Percentiles rank a stretch among this genome's conserved stretches.
phyloP scores from a whole-genome alignment of 2,113 vertebrate genomes.

The Edolisoma coerulescens region DNA sequence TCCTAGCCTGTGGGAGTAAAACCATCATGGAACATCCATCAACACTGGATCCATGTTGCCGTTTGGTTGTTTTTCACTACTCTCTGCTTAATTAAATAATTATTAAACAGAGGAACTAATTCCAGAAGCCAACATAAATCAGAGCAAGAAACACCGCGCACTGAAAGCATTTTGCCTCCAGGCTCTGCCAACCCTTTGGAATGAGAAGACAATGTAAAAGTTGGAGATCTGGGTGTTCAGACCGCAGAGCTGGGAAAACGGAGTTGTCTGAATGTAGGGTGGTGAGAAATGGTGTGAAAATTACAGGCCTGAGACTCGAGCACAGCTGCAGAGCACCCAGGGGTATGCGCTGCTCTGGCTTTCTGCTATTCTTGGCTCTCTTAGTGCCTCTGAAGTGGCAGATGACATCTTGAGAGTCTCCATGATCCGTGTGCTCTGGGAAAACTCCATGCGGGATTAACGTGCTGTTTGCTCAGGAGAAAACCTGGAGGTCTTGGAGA shows the following conservation, averaged over 20 bases:
- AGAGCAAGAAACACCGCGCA: neutral
- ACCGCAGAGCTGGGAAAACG: conserved; percentile 32
- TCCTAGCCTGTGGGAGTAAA: neutral
- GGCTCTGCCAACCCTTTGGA: neutral
- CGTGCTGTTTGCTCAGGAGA: neutral
- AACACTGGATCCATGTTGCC: neutral
- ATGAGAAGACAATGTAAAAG: conserved; percentile 6
- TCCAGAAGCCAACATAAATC: neutral
- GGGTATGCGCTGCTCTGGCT: neutral
- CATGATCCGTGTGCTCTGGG: neutral
- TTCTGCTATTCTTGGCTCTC: conserved; percentile 60
- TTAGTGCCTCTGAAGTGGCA: conserved; percentile 40
- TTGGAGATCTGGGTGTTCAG: conserved; percentile 8
- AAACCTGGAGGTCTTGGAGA: neutral
- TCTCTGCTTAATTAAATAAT: neutral
- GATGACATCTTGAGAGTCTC: conserved; percentile 51
- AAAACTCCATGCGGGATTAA: neutral
- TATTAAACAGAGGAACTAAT: neutral
- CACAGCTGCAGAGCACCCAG: conserved; percentile 45
- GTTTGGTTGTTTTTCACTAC: neutral
- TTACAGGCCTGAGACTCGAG: conserved; percentile 30
- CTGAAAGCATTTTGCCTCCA: neutral
- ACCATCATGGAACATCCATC: neutral
- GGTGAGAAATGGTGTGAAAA: conserved; percentile 62
- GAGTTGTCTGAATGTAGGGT: neutral